phyloP scores from a whole-genome alignment of 2,797 vertebrate genomes.

The Avahi laniger region DNA sequence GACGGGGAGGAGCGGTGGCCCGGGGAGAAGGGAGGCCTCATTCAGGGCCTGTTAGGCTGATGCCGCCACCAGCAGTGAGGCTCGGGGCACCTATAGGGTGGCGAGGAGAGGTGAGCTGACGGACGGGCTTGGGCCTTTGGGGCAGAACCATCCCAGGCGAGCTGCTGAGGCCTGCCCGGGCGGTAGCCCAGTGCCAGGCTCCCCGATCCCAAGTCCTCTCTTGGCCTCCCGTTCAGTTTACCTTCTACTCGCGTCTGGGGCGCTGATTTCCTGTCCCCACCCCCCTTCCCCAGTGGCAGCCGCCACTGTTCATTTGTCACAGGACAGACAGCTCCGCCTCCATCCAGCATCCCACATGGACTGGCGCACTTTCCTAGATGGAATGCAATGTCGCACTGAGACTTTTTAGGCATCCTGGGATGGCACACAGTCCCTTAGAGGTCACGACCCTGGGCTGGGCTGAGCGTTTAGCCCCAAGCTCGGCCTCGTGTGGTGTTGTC shows the following conservation, averaged over 20 bases:
- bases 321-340: background rate
- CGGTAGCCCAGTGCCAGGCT: accelerated
- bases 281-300: too few species aligned
- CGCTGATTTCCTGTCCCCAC: too few species aligned
- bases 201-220: accelerated
- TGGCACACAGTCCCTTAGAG: background rate
- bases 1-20: background rate
- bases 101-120: background rate
- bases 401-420: background rate
- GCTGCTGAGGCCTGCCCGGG: background rate
- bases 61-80: accelerated
- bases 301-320: accelerated
- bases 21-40: accelerated
- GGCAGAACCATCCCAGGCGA: background rate
- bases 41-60: background rate
- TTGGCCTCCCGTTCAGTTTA: accelerated
- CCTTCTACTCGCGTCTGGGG: accelerated
- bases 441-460: background rate
- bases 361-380: accelerated
- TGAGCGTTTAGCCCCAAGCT: background rate
- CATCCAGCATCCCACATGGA: background rate
- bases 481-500: background rate
- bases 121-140: background rate
- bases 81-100: background rate
- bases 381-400: accelerated